Percentiles rank a stretch among this genome's conserved stretches.
Conservation (phyloP, 2,888 invertebrate genomes). For the Hypercompe scribonia region DNA sequence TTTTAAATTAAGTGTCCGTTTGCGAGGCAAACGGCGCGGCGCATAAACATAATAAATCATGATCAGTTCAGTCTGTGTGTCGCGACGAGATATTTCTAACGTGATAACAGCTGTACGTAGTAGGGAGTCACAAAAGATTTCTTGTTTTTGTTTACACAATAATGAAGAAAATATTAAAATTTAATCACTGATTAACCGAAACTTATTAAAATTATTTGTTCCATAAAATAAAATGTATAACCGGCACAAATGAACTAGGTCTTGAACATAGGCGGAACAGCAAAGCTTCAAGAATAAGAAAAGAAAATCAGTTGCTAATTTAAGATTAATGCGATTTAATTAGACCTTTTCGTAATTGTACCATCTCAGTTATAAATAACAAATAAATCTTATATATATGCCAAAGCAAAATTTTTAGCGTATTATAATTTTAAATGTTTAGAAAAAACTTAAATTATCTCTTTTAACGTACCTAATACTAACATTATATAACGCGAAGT, state of each 20-base stretch:
- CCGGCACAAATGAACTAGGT: not conserved
- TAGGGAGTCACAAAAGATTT: slow-evolving; percentile 17
- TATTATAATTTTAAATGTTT: too few species aligned
- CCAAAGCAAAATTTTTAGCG: not conserved
- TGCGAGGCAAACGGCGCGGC: slow-evolving; percentile 53
- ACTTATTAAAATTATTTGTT: not conserved
- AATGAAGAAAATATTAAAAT: not conserved
- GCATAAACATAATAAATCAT: slow-evolving; percentile 76
- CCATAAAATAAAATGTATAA: not conserved
- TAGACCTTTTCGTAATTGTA: not conserved
- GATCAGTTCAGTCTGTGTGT: slow-evolving; percentile 60
- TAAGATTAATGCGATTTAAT: not conserved
- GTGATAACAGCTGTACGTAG: slow-evolving; percentile 57
- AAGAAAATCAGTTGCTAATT: not conserved
- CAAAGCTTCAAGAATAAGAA: not conserved
- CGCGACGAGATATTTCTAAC: slow-evolving; percentile 62
- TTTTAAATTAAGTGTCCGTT: slow-evolving; percentile 56
- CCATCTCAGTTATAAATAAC: too few species aligned
- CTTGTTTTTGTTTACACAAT: slow-evolving; percentile 27
- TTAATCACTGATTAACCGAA: not conserved
- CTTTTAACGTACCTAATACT: not conserved
- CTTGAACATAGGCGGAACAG: not conserved
- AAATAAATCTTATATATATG: too few species aligned
- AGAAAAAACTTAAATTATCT: too few species aligned
- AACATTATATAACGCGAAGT: not conserved